phyloP scores from a whole-genome alignment of 2,888 invertebrate genomes.

The Liopterus haemorrhoidalis region DNA sequence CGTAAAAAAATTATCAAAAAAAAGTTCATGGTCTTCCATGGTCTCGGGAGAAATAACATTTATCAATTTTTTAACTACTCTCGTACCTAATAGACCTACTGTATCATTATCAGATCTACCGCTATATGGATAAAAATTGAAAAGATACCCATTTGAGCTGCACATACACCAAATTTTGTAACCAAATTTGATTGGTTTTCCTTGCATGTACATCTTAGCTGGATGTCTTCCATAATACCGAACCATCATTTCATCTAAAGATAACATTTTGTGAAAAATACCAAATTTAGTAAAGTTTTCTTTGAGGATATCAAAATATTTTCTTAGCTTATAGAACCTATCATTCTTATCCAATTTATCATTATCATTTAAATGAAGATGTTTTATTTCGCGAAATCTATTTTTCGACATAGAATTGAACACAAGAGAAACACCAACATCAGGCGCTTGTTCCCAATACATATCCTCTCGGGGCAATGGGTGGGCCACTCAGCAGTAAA shows the following conservation, averaged over 20 bases:
- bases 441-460: slow-evolving; percentile 3
- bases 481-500: not conserved
- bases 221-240: slow-evolving; percentile 8
- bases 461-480: no score
- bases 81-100: slow-evolving; percentile 12
- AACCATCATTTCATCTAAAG: slow-evolving; percentile 10
- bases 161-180: slow-evolving; percentile 8
- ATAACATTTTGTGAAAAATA: slow-evolving; percentile 5
- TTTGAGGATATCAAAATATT: not conserved
- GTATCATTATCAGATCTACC: slow-evolving; percentile 13
- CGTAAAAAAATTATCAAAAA: slow-evolving; percentile 23
- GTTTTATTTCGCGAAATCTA: slow-evolving; percentile 1
- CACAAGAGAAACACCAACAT: slow-evolving; percentile 2
- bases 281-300: slow-evolving; percentile 3
- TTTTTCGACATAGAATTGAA: slow-evolving; percentile 3
- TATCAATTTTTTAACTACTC: slow-evolving; percentile 16
- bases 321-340: slow-evolving; percentile 1
- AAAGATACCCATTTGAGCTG: slow-evolving; percentile 19
- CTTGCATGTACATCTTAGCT: slow-evolving; percentile 5
- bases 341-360: not conserved
- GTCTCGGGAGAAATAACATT: slow-evolving; percentile 15
- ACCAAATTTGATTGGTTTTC: slow-evolving; percentile 7
- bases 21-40: slow-evolving; percentile 21
- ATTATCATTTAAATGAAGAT: slow-evolving; percentile 2
- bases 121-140: slow-evolving; percentile 20